Percentiles rank a stretch among this genome's conserved stretches.
These are phyloP conservation scores for Scolopax mira DNA, from an alignment of 2,113 vertebrate genomes.

Conservation along the genomic window DNA sequence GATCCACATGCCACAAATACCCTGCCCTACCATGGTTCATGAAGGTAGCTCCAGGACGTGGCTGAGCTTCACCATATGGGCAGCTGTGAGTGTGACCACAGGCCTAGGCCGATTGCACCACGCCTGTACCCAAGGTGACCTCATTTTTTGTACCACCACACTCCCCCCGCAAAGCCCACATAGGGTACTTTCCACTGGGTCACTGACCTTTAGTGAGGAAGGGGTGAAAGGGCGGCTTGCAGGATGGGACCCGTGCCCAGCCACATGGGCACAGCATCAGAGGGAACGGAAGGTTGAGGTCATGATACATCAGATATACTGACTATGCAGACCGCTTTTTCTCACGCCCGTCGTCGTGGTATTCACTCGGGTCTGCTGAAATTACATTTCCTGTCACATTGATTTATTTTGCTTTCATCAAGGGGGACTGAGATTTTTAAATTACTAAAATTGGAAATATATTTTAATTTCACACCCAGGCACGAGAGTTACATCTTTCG, in stretches of 20 bases:
- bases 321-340: neutral
- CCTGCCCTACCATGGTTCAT: neutral
- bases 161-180: neutral
- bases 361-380: neutral
- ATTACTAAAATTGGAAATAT: neutral
- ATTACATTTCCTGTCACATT: neutral
- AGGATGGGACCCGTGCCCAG: neutral
- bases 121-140: neutral
- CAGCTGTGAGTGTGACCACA: neutral
- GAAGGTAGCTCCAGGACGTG: neutral
- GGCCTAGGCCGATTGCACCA: neutral
- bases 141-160: neutral
- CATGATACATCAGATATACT: neutral
- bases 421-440: neutral
- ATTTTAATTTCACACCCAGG: neutral
- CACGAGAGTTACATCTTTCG: neutral
- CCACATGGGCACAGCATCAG: neutral
- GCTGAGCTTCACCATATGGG: neutral
- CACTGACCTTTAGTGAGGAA: neutral
- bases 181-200: neutral
- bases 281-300: neutral
- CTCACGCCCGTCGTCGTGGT: neutral
- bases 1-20: neutral
- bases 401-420: conserved; percentile 14
- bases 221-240: neutral